Conservation (phyloP, 2,113 vertebrate species). For the Pteruthius melanotis region DNA sequence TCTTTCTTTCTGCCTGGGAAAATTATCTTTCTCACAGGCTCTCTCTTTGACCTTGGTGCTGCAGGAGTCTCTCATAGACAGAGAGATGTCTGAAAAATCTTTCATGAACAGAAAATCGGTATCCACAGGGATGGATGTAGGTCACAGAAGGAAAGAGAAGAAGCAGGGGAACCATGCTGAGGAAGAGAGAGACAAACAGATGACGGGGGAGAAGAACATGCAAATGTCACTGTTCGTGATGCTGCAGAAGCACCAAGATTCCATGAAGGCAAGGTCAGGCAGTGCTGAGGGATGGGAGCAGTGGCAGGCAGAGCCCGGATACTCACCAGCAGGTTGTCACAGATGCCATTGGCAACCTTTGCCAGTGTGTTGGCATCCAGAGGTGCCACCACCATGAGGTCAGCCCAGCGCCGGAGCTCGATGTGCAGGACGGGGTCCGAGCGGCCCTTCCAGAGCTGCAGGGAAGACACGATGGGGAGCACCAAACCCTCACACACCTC, state of each 20-base stretch:
- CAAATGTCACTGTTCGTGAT: neutral
- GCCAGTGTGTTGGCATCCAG: constrained; percentile 96
- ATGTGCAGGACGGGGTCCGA: constrained; percentile 93
- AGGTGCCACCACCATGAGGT: constrained; percentile 89
- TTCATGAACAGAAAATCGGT: too few species aligned
- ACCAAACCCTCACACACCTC: neutral
- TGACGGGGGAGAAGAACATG: neutral
- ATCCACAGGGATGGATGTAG: too few species aligned
- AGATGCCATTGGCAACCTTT: constrained; percentile 91
- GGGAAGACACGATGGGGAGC: neutral
- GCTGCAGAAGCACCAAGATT: neutral
- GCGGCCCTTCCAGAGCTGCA: constrained; percentile 85
- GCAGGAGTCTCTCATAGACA: too few species aligned
- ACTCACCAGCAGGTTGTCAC: constrained; percentile 96
- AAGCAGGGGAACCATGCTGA: neutral
- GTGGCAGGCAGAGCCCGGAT: neutral
- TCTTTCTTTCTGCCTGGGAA: too few species aligned
- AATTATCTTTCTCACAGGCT: too few species aligned
- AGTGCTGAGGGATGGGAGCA: neutral
- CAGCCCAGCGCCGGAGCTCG: constrained; percentile 91
- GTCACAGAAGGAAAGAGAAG: neutral
- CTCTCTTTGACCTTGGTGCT: too few species aligned
- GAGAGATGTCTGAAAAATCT: too few species aligned
- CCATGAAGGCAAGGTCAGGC: neutral
- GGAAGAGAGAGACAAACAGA: neutral